phyloP scores from a whole-genome alignment of 2,888 invertebrate species.

The Diplazon laetatorius region DNA sequence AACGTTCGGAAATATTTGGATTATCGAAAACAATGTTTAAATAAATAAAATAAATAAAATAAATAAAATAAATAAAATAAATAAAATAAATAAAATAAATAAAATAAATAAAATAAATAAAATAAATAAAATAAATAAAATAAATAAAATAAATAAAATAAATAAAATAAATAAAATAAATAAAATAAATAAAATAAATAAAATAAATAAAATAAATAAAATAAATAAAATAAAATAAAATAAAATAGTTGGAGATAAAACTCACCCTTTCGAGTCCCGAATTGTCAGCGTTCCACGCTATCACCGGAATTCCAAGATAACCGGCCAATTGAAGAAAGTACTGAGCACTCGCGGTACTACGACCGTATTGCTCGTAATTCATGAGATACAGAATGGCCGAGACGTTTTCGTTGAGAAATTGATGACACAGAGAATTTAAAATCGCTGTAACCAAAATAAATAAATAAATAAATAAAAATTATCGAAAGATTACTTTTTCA shows the following conservation, averaged over 20 bases:
- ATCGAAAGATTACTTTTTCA: not conserved
- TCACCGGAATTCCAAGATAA: slow-evolving; percentile 97
- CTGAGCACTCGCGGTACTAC: slow-evolving; percentile 96
- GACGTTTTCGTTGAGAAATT: slow-evolving; percentile 94
- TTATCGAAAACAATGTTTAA: no score
- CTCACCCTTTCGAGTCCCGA: slow-evolving; percentile 89
- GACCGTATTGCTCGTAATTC: slow-evolving; percentile 97
- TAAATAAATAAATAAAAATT: not conserved
- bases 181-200: no score
- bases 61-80: no score
- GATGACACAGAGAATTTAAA: slow-evolving; percentile 93
- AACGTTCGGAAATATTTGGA: not conserved
- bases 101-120: no score
- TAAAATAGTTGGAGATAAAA: slow-evolving; percentile 68
- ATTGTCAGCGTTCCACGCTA: slow-evolving; percentile 99
- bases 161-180: no score
- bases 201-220: no score
- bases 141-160: no score
- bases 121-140: no score
- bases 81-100: no score
- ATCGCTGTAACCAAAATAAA: slow-evolving; percentile 86
- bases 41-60: no score
- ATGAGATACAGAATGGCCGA: slow-evolving; percentile 97
- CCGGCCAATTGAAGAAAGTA: slow-evolving; percentile 97
- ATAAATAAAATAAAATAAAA: no score